Conservation (phyloP, 2,888 invertebrate genomes). For the Onchidella celtica region DNA sequence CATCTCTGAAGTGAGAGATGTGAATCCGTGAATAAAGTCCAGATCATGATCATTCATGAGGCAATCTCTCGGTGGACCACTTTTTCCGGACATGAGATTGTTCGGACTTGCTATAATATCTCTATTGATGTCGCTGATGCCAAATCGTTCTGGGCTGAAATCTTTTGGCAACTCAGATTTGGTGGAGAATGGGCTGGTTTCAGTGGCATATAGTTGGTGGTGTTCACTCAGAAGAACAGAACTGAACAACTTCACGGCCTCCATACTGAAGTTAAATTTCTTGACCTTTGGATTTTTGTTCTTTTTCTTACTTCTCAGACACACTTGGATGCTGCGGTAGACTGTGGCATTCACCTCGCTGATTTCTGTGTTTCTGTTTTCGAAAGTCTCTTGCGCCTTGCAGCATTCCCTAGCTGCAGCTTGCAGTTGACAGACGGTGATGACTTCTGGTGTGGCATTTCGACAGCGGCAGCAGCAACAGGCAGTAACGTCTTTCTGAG, state of each 20-base stretch:
- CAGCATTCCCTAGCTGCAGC: too few species aligned
- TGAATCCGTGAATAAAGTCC: not conserved
- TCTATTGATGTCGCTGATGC: not conserved
- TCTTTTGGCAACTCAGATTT: not conserved
- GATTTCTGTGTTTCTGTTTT: not conserved
- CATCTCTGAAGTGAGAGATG: not conserved
- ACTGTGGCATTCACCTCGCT: constrained; percentile 19
- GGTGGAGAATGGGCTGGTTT: not conserved
- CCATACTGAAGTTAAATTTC: constrained; percentile 19
- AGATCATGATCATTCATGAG: too few species aligned
- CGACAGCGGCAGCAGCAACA: too few species aligned
- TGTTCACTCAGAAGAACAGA: not conserved
- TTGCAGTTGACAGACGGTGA: too few species aligned
- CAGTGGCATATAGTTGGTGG: too few species aligned
- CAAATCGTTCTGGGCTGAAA: not conserved
- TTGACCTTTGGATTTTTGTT: not conserved
- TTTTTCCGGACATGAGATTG: too few species aligned
- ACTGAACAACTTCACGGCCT: not conserved
- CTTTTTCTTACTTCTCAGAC: not conserved
- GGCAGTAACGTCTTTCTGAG: too few species aligned
- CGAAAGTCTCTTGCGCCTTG: too few species aligned
- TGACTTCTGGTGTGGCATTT: too few species aligned
- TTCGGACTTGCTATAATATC: too few species aligned
- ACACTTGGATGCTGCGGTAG: constrained; percentile 3
- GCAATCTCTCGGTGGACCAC: too few species aligned